phyloP scores from a whole-genome alignment of 2,888 invertebrate species.

The Drosophila emarginata region DNA sequence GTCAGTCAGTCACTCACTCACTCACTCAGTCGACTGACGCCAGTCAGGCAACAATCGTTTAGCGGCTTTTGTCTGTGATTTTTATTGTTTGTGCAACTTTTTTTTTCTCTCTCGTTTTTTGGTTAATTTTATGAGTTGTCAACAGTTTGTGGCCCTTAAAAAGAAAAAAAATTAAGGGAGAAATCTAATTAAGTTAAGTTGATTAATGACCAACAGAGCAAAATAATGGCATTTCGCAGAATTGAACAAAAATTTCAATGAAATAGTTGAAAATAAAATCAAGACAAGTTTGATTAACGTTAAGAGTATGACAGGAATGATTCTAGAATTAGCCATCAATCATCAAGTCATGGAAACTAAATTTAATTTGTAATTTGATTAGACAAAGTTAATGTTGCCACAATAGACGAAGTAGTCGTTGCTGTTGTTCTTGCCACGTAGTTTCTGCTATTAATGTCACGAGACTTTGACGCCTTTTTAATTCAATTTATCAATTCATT shows the following conservation, averaged over 20 bases:
- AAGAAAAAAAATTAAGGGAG: constrained; percentile 23
- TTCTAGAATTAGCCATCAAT: constrained; percentile 57
- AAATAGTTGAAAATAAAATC: constrained; percentile 5
- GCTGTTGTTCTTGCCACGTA: constrained; percentile 22
- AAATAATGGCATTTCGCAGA: not conserved
- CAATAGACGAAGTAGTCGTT: not conserved
- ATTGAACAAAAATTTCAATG: not conserved
- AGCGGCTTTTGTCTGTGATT: constrained; percentile 52
- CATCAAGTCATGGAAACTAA: constrained; percentile 46
- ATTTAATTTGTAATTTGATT: constrained; percentile 72
- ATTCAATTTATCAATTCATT: constrained; percentile 77
- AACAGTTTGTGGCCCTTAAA: constrained; percentile 50
- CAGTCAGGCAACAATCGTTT: constrained; percentile 56
- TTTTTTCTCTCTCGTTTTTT: constrained; percentile 6
- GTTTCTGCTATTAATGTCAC: constrained; percentile 45
- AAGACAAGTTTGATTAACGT: constrained; percentile 2
- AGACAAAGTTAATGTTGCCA: constrained; percentile 21
- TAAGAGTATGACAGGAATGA: constrained; percentile 7
- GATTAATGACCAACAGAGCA: constrained; percentile 57
- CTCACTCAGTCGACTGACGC: constrained; percentile 46
- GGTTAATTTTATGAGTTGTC: constrained; percentile 49
- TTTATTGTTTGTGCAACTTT: constrained; percentile 39
- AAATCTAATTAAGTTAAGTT: constrained; percentile 49
- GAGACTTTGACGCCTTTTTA: constrained; percentile 26
- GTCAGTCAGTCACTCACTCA: not conserved